These are phyloP conservation scores for Takifugu ocellatus DNA, from an alignment of 2,797 vertebrate species.

Conservation along the genomic window DNA sequence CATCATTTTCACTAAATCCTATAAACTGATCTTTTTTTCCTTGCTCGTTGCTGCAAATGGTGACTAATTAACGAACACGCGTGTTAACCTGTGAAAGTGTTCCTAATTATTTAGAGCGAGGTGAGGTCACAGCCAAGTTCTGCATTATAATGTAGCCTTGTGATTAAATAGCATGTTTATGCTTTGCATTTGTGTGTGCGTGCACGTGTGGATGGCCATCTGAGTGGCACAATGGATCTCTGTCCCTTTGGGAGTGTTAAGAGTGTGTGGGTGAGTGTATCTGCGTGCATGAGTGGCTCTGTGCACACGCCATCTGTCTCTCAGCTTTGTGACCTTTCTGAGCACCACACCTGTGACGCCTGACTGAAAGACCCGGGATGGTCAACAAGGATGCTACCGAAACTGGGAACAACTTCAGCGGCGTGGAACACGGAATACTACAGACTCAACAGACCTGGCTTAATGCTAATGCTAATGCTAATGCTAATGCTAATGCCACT, in stretches of 20 bases:
- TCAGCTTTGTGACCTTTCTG: slow-evolving; percentile 68
- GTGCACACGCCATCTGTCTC: slow-evolving; percentile 64
- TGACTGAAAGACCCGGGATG: slow-evolving; percentile 37
- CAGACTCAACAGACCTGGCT: no score
- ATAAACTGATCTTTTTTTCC: slow-evolving; percentile 9
- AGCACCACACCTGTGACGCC: slow-evolving; percentile 66
- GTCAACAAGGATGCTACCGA: slow-evolving; percentile 35
- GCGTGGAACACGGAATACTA: neutral
- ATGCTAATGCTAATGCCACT: no score
- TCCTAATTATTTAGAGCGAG: no score
- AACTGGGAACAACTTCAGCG: slow-evolving; percentile 23
- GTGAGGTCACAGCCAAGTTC: no score
- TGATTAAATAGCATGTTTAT: no score
- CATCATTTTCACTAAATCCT: slow-evolving; percentile 28
- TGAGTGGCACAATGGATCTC: slow-evolving; percentile 66
- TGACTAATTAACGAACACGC: slow-evolving; percentile 11
- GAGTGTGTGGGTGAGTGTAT: slow-evolving; percentile 43
- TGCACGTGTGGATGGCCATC: slow-evolving; percentile 49
- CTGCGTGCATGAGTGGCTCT: slow-evolving; percentile 25
- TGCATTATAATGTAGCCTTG: no score
- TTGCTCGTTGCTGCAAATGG: no score
- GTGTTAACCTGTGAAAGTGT: no score
- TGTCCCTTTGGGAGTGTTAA: slow-evolving; percentile 71
- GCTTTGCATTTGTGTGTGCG: slow-evolving; percentile 1
- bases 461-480: no score